Base-by-base conservation (phyloP, 2,888 invertebrate genomes). In the Oscheius sp. region DNA sequence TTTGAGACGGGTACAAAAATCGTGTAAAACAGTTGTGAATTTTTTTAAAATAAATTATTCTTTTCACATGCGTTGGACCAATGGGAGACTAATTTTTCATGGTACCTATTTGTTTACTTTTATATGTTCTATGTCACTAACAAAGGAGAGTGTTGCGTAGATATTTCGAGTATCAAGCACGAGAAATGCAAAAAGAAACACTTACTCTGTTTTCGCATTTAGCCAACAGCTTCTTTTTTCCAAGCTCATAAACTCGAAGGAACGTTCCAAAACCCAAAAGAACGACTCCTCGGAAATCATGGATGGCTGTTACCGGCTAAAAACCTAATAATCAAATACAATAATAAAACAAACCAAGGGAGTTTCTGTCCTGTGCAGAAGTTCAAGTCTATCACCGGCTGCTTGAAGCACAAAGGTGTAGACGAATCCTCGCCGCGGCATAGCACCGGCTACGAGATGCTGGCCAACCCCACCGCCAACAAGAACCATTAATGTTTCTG, bases 121-220 rank as follows among this genome's bases (percentile, higher is more conserved):
- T 58, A n/a, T 7, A 29, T 58, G 5, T 7, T 58, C n/a, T 5
- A 58, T 58, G 21, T 3, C 5, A 3, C 5, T 58, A 58, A 9
- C n/a, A n/a, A 35, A 35, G 3, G 35, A 35, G 35, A 35, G 35
- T n/a, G n/a, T n/a, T n/a, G n/a, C n/a, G n/a, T n/a, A n/a, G n/a
- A n/a, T n/a, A n/a, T n/a, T n/a, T n/a, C n/a, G n/a, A n/a, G n/a
- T n/a, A n/a, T n/a, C n/a, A n/a, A n/a, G n/a, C n/a, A 35, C 35
- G 35, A 35, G 9, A 35, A 35, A 9, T 35, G 9, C 9, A 35
- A 35, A 25, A 29, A 58, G 12, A 29, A 58, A 23, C 35, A 73
- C 80, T 55, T 55, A 91, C 93, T 91, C 93, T 94, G 88, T 99
- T 99, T 90, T 99, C 99, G 90, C 98, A 98, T 91, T 99, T 99